phyloP scores from a whole-genome alignment of 2,888 invertebrate species.

The Tipula helvola region DNA sequence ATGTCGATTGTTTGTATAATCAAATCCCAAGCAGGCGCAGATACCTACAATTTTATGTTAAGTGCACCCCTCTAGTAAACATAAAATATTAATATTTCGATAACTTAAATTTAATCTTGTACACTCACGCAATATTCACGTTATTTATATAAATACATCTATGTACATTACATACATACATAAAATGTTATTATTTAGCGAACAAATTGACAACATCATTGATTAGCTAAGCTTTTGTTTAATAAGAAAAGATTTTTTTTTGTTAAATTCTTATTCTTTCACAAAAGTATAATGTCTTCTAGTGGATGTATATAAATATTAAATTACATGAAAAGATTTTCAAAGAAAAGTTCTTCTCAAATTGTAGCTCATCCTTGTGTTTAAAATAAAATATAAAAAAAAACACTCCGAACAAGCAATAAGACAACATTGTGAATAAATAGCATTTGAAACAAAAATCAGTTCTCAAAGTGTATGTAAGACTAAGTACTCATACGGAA shows the following conservation, averaged over 20 bases:
- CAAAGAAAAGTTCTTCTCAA: neutral
- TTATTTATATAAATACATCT: neutral
- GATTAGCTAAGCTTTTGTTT: neutral
- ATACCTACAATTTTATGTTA: neutral
- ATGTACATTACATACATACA: too few species aligned
- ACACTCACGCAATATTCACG: neutral
- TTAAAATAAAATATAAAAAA: neutral
- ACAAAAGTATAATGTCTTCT: too few species aligned
- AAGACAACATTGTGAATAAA: neutral
- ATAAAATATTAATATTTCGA: neutral
- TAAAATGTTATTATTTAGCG: neutral
- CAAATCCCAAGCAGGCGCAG: neutral
- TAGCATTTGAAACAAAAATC: neutral
- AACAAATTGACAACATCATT: neutral
- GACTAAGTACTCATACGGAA: neutral
- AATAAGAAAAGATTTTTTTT: neutral
- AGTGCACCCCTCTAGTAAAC: neutral
- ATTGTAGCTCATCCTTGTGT: neutral
- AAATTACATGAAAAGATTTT: neutral
- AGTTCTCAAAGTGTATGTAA: neutral
- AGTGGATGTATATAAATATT: neutral
- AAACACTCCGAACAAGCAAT: neutral
- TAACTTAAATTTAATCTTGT: neutral
- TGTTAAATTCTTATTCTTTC: too few species aligned
- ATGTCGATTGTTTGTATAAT: neutral